Conservation (phyloP, 2,113 vertebrate genomes). For the Ranitomeya variabilis region DNA sequence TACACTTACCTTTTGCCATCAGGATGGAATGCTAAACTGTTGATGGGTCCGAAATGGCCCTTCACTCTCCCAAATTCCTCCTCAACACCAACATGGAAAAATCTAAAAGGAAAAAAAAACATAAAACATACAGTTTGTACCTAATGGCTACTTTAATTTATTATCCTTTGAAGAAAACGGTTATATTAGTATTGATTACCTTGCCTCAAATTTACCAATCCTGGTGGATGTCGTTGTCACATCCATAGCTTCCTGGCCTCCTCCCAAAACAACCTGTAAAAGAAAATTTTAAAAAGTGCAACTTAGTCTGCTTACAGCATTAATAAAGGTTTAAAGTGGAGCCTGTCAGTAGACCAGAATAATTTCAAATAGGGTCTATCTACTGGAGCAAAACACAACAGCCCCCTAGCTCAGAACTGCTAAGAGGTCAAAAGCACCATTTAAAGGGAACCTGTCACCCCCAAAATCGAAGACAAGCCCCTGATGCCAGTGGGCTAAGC, state of each 20-base stretch:
- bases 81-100: constrained; percentile 94
- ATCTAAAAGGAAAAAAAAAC: constrained; percentile 70
- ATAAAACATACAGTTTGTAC: neutral
- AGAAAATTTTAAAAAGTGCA: neutral
- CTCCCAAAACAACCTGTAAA: constrained; percentile 91
- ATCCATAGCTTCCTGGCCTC: constrained; percentile 98
- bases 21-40: constrained; percentile 95
- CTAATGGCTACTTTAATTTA: neutral
- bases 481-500: too few relatives aligned
- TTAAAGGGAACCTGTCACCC: too few relatives aligned
- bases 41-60: constrained; percentile 96
- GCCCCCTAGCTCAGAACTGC: too few relatives aligned
- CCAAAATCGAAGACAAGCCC: too few relatives aligned
- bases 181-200: constrained; percentile 69
- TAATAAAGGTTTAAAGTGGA: neutral
- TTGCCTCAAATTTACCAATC: constrained; percentile 98
- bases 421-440: too few relatives aligned
- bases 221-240: constrained; percentile 97
- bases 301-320: neutral
- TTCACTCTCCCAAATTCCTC: constrained; percentile 98
- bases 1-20: constrained; percentile 92
- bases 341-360: too few relatives aligned
- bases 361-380: too few relatives aligned
- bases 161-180: neutral
- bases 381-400: too few relatives aligned